Evolutionary conservation across 2,797 vertebrate genomes (phyloP).

Genomic region (Eremophila alpestris): DNA sequence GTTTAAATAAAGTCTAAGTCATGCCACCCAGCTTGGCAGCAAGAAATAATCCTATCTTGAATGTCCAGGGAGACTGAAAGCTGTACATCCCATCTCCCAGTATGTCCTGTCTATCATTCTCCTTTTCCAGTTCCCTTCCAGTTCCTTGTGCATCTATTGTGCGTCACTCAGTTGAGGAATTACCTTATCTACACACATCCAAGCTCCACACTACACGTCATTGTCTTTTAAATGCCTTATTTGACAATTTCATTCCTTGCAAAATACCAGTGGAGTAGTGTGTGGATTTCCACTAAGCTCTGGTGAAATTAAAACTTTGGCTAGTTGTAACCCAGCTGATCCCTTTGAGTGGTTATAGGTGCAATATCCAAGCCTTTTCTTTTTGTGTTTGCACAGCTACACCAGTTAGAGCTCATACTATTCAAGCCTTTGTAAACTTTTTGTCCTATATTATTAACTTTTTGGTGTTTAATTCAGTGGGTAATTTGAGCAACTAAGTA

Average conservation of each 20-base stretch:
- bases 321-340: background rate
- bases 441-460: background rate
- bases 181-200: background rate
- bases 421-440: background rate
- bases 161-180: background rate
- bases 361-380: background rate
- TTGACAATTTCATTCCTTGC: background rate
- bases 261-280: background rate
- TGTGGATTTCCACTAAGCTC: background rate
- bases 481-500: background rate
- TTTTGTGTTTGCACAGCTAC: background rate
- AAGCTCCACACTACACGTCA: background rate
- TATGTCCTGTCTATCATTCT: background rate
- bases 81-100: background rate
- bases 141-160: background rate
- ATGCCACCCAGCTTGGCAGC: background rate
- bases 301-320: background rate
- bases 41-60: background rate
- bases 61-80: background rate
- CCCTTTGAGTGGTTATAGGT: background rate
- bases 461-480: background rate
- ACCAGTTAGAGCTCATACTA: background rate
- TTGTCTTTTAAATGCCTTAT: background rate
- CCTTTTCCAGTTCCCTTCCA: background rate
- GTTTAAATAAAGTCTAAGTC: background rate